Conservation (phyloP, 2,888 invertebrate species). For the Pilophorus perplexus region DNA sequence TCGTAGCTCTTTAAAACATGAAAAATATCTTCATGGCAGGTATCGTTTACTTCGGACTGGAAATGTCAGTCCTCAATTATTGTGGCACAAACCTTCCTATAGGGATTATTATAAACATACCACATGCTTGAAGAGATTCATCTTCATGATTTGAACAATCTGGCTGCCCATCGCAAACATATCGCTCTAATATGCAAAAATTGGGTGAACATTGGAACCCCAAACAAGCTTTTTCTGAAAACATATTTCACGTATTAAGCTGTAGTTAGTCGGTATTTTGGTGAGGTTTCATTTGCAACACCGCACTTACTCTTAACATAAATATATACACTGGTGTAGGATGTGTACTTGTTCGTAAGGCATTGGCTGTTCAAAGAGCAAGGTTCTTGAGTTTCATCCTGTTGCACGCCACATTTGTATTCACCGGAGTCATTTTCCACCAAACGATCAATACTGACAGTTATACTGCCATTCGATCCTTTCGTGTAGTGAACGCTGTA, state of each 20-base stretch:
- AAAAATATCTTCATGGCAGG: no score
- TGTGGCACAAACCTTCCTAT: no score
- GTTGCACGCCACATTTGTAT: background rate
- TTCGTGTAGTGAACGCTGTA: background rate
- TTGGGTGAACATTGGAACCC: background rate
- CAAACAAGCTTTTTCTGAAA: background rate
- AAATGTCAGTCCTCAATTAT: no score
- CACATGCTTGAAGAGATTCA: background rate
- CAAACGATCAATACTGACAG: background rate
- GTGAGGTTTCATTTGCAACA: no score
- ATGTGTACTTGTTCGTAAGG: background rate
- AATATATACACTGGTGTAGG: background rate
- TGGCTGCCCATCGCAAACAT: background rate
- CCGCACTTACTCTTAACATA: constrained; percentile 10
- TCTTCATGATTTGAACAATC: constrained; percentile 5
- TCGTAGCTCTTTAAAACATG: background rate
- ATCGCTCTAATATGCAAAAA: constrained; percentile 5
- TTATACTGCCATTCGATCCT: background rate
- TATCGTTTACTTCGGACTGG: no score
- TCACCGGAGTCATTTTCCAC: background rate
- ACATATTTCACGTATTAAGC: background rate
- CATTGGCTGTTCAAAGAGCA: background rate
- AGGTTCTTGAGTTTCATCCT: background rate
- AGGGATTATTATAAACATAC: no score
- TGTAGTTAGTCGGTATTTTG: no score